Conservation (phyloP, 2,888 invertebrate species). For the Cataglyphis livida region DNA sequence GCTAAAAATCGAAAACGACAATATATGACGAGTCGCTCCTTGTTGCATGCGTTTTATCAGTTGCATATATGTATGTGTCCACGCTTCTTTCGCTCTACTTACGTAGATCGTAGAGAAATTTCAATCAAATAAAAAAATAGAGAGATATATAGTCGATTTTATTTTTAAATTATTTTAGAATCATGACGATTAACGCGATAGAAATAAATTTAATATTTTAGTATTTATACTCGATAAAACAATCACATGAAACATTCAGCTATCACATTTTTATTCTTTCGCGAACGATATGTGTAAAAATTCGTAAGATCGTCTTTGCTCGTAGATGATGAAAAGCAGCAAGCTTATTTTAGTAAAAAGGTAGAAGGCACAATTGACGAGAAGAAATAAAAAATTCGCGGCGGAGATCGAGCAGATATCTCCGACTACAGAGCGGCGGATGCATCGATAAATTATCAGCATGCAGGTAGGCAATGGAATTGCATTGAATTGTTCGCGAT, state of each 20-base stretch:
- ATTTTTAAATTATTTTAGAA: background rate
- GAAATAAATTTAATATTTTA: background rate
- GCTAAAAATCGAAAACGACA: conserved; percentile 24
- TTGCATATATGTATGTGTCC: conserved; percentile 3
- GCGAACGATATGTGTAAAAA: background rate
- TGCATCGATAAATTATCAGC: conserved; percentile 36
- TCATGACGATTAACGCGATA: background rate
- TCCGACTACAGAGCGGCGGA: conserved; percentile 5
- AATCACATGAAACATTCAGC: background rate
- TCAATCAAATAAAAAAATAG: background rate
- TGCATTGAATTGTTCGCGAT: conserved; percentile 54
- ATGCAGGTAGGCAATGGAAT: conserved; percentile 55
- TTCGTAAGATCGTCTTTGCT: background rate
- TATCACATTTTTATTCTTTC: background rate
- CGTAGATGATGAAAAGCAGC: background rate
- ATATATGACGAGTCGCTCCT: conserved; percentile 31
- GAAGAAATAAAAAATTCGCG: background rate
- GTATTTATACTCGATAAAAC: background rate
- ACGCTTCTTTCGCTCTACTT: conserved; percentile 40
- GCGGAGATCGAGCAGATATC: background rate
- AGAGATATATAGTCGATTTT: background rate
- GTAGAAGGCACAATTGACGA: background rate
- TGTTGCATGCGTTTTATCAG: conserved; percentile 49
- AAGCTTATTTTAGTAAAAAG: background rate
- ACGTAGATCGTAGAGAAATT: conserved; percentile 25